Conservation (phyloP, 2,888 invertebrate species). For the Microctonus brassicae region DNA sequence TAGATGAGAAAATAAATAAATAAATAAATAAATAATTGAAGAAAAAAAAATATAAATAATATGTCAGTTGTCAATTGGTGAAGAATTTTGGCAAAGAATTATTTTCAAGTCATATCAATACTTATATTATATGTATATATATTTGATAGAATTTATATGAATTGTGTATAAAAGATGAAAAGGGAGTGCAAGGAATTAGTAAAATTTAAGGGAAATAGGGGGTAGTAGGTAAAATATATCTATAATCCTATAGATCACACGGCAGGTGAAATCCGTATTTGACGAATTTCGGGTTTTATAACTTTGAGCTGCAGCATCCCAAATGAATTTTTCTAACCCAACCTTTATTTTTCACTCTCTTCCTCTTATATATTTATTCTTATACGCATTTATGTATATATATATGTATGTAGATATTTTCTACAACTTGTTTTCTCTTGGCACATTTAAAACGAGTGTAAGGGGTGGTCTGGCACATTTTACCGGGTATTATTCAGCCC, state of each 20-base stretch:
- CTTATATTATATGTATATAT: too few relatives aligned
- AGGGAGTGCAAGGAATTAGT: constrained; percentile 52
- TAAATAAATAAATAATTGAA: background rate
- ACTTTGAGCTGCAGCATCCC: constrained; percentile 51
- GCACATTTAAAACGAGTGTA: constrained; percentile 56
- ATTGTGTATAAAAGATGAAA: background rate
- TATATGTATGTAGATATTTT: background rate
- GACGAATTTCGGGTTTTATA: constrained; percentile 58
- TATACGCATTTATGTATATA: background rate
- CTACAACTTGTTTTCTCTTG: constrained; percentile 20
- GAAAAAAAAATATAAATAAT: background rate
- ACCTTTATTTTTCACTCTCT: constrained; percentile 16
- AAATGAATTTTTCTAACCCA: constrained; percentile 42
- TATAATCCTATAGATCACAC: constrained; percentile 38
- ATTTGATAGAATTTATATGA: constrained; percentile 30
- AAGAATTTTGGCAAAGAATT: background rate
- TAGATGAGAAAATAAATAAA: too few relatives aligned
- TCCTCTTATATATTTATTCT: constrained; percentile 1
- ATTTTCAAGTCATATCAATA: background rate
- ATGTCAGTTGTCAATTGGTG: too few relatives aligned
- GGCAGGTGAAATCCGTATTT: constrained; percentile 62
- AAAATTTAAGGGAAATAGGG: constrained; percentile 51
- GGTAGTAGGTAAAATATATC: constrained; percentile 34
- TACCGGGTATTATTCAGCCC: constrained; percentile 64
- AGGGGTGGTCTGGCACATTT: constrained; percentile 66